phyloP scores from a whole-genome alignment of 2,113 vertebrate species.

The Corythornis madagascariensis region DNA sequence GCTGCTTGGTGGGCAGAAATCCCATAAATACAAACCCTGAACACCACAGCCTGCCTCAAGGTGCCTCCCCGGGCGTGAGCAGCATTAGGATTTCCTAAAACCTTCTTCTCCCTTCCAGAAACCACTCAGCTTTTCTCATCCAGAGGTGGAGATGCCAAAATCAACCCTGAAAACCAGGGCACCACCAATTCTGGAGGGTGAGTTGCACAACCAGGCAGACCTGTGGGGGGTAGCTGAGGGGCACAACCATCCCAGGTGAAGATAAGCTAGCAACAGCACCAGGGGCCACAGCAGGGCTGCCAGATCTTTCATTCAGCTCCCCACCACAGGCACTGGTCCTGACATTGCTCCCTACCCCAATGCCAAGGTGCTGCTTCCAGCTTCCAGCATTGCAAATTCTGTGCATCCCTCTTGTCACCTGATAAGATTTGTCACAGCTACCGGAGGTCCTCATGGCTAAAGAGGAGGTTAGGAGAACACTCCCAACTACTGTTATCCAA shows the following conservation, averaged over 20 bases:
- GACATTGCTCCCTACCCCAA: background rate
- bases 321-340: background rate
- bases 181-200: background rate
- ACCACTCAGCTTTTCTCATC: background rate
- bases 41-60: background rate
- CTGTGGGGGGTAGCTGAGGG: fast-evolving
- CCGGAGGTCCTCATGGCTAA: background rate
- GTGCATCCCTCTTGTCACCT: background rate
- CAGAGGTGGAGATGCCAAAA: background rate
- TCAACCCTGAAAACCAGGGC: background rate
- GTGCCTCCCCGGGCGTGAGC: background rate
- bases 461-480: background rate
- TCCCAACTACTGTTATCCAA: background rate
- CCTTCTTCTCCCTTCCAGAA: background rate
- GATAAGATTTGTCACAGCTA: background rate
- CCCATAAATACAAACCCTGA: background rate
- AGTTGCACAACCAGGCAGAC: background rate
- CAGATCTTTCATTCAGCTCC: background rate
- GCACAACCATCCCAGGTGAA: background rate
- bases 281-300: background rate
- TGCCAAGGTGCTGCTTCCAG: background rate
- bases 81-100: background rate
- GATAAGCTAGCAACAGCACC: background rate
- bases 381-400: background rate
- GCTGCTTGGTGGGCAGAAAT: background rate